Evolutionary conservation across 92 coral and sea anemone genomes (phyloP), one percentile per base, ranked within the genome.

Genomic region (Epizoanthus stellaris): DNA sequence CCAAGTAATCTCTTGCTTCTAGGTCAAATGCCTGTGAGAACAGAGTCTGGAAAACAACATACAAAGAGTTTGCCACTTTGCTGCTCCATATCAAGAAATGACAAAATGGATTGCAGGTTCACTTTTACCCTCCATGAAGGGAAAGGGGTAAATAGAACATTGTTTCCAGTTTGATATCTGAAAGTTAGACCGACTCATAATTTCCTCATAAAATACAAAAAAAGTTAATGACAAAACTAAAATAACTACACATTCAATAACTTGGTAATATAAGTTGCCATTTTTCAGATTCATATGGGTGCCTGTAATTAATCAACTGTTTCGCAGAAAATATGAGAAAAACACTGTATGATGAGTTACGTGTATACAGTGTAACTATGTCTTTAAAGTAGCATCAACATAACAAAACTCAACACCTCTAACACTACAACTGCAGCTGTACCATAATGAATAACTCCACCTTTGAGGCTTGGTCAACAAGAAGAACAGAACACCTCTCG

Each of bases 21-120:
- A 95, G 86, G 87, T 95, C 98, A 83, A 92, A 95, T 60, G 98
- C 98, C 86, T 94, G 98, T 39, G 98, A 94, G 74, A 95, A 95
- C 45, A 95, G 87, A 15, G 94, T 94, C 98, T 95, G 42, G 14
- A 89, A 82, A 16, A 4, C 7, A 21, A 43, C 38, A 64, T 42
- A 25, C 21, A 67, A 21, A 59, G 70, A 45, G 19, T 42, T 63
- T 7, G 61, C n/a, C 65, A 16, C 49, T 13, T 43, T 23, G 58
- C 40, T 45, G 49, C 49, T 45, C 49, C 49, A 45, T 45, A 45
- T 45, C 7, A 45, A 45, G 49, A 45, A 45, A 45, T 30, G 36
- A 30, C 36, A 45, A 5, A 45, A 45, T 45, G 49, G 49, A 45
- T 45, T 7, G 9, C 9, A 45, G 9, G 9, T 45, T 45, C 49